Conservation (phyloP, 2,113 vertebrate species). For the Prolemur simus region DNA sequence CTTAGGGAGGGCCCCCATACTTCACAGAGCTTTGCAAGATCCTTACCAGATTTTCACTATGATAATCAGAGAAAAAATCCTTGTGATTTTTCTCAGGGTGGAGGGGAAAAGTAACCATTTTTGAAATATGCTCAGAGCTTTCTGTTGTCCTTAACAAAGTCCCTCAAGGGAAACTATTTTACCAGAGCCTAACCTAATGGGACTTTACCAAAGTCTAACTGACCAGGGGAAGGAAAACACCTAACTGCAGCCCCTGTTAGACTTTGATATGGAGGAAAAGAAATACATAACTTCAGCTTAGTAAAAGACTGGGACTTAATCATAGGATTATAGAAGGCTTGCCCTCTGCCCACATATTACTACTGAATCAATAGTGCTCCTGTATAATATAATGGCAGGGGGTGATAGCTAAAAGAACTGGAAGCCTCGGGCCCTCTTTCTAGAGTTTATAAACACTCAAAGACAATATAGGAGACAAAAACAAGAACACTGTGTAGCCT, state of each 20-base stretch:
- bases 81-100: not conserved
- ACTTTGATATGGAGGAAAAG: not conserved
- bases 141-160: not conserved
- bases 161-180: not conserved
- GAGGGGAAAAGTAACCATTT: not conserved
- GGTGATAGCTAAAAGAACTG: not conserved
- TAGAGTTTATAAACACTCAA: not conserved
- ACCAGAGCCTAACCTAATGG: not conserved
- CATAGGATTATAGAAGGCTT: not conserved
- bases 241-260: not conserved
- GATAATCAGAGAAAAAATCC: not conserved
- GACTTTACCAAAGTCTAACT: not conserved
- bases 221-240: not conserved
- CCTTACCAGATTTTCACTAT: not conserved
- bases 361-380: not conserved
- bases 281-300: not conserved
- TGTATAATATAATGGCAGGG: not conserved
- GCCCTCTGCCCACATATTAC: not conserved
- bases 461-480: not conserved
- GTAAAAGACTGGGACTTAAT: not conserved
- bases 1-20: not conserved
- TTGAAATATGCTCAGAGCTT: not conserved
- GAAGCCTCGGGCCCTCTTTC: not conserved
- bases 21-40: not conserved
- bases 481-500: not conserved